phyloP scores from a whole-genome alignment of 2,113 vertebrate genomes.

The Casuarius casuarius region DNA sequence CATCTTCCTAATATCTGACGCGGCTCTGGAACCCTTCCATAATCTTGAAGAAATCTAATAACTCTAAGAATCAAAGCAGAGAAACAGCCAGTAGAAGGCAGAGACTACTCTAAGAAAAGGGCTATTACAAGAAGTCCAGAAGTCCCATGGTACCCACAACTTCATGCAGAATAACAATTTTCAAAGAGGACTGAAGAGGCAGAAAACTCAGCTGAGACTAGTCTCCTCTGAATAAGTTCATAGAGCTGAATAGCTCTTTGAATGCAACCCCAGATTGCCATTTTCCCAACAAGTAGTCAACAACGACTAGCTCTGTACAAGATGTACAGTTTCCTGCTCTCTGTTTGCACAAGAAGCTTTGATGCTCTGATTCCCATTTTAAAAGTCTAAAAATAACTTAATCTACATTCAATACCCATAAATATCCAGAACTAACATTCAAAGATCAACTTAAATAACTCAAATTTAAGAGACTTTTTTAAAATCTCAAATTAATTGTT shows the following conservation, averaged over 20 bases:
- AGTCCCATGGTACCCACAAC: neutral
- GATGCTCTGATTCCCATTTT: neutral
- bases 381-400: neutral
- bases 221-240: neutral
- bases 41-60: neutral
- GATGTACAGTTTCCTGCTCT: neutral
- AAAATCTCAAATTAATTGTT: neutral
- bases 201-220: neutral
- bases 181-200: neutral
- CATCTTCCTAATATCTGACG: neutral
- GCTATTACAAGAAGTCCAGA: neutral
- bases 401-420: neutral
- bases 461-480: neutral
- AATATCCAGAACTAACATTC: neutral
- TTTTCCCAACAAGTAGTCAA: neutral
- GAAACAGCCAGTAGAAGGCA: neutral
- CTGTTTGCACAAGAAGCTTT: neutral
- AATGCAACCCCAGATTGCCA: neutral
- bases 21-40: neutral
- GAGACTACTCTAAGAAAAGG: neutral
- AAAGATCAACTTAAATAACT: neutral
- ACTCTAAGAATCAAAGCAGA: neutral
- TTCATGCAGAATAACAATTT: neutral
- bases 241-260: neutral
- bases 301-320: neutral